Conservation (phyloP, 1,140 invertebrate species). For the Rhyacophila brunnea region DNA sequence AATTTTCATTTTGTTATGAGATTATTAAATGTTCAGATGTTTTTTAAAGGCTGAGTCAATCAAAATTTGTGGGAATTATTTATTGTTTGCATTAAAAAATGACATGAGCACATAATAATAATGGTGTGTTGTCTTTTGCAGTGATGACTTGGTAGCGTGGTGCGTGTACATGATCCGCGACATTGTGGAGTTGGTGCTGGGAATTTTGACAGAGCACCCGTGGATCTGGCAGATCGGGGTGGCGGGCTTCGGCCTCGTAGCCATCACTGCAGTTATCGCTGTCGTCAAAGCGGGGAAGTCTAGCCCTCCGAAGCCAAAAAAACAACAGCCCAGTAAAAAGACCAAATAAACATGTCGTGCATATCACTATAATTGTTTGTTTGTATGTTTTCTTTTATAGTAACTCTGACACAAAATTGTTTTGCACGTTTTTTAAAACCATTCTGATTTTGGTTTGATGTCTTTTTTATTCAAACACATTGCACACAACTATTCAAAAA, state of each 20-base stretch:
- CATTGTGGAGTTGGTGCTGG: slow-evolving; percentile 53
- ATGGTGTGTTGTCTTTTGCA: slow-evolving; percentile 55
- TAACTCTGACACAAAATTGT: too few relatives aligned
- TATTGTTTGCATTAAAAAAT: too few relatives aligned
- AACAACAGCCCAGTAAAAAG: slow-evolving; percentile 56
- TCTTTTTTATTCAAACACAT: too few relatives aligned
- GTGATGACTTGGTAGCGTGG: slow-evolving; percentile 68
- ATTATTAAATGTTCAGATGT: too few relatives aligned
- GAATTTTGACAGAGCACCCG: slow-evolving; percentile 64
- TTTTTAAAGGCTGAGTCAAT: too few relatives aligned
- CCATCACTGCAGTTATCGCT: slow-evolving; percentile 56
- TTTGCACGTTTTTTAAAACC: too few relatives aligned
- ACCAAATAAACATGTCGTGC: slow-evolving; percentile 43
- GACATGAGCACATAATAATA: slow-evolving; percentile 26
- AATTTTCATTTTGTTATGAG: too few relatives aligned
- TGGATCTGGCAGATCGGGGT: slow-evolving; percentile 67
- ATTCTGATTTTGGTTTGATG: too few relatives aligned
- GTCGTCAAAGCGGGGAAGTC: slow-evolving; percentile 52
- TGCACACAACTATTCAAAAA: too few relatives aligned
- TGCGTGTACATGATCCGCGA: slow-evolving; percentile 47
- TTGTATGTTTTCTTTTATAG: slow-evolving; percentile 7
- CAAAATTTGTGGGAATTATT: background rate
- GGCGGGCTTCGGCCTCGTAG: slow-evolving; percentile 58
- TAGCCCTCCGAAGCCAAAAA: slow-evolving; percentile 38
- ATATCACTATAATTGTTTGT: background rate